phyloP scores from a whole-genome alignment of 2,888 invertebrate genomes.

The Gryllus longicercus region DNA sequence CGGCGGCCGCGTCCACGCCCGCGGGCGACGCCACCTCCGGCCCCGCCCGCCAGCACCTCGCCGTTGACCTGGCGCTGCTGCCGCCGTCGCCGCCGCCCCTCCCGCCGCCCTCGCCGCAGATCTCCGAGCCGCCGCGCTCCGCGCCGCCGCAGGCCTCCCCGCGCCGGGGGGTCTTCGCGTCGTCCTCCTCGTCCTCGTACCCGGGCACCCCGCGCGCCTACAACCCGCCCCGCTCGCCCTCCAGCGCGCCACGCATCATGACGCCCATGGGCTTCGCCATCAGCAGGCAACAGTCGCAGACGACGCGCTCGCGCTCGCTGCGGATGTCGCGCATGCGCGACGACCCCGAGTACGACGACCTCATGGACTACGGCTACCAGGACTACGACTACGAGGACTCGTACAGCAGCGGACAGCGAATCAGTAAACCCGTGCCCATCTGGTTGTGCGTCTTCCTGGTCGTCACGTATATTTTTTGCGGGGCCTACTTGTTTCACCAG shows the following conservation, averaged over 20 bases:
- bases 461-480: slow-evolving; percentile 83
- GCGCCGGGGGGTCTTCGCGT: slow-evolving; percentile 38
- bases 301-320: slow-evolving; percentile 20
- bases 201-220: slow-evolving; percentile 41
- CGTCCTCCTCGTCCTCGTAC: slow-evolving; percentile 39
- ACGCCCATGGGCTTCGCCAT: slow-evolving; percentile 65
- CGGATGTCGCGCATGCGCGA: slow-evolving; percentile 35
- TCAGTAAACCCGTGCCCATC: slow-evolving; percentile 73
- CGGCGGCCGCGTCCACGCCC: not conserved
- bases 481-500: slow-evolving; percentile 77
- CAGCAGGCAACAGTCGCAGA: slow-evolving; percentile 49
- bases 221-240: slow-evolving; percentile 42
- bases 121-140: slow-evolving; percentile 41
- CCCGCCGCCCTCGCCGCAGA: slow-evolving; percentile 40
- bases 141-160: slow-evolving; percentile 41
- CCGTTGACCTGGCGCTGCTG: no score
- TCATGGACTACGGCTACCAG: slow-evolving; percentile 40
- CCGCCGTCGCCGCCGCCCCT: slow-evolving; percentile 10
- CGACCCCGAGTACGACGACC: slow-evolving; percentile 39
- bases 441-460: slow-evolving; percentile 86
- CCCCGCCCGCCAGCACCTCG: not conserved
- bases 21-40: not conserved
- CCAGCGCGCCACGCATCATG: slow-evolving; percentile 57
- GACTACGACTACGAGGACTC: slow-evolving; percentile 56
- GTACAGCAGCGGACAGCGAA: slow-evolving; percentile 50